Evolutionary conservation across 2,113 vertebrate species (phyloP), one percentile per base, ranked within the genome.

Genomic region (Maccullochella peelii): DNA sequence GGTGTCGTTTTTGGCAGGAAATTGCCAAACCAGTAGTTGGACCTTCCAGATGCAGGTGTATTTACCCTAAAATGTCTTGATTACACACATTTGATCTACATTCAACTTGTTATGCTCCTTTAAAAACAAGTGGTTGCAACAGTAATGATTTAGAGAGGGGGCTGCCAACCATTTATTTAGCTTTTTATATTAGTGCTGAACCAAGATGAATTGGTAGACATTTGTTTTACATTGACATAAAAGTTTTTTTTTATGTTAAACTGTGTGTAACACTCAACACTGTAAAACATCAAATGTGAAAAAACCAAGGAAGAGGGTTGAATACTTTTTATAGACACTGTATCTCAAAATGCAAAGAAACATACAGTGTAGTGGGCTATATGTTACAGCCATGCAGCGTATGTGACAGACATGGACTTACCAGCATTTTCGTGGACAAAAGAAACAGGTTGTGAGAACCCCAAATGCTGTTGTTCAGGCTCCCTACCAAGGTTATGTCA

Each of bases 301-400:
- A 21, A 10, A 58, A 23, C 25, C 0, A 7, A 0, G 18, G 4
- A 16, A 49, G 3, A n/a, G 1, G 20, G 21, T 6, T 8, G 30
- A 66, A 67, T 49, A n/a, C 16, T 25, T 71, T 49, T 72, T 67
- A 73, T 40, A 49, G 68, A 63, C 14, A 25, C 0, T 55, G 21
- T 10, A 36, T 30, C 27, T 59, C 1, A 42, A 40, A 62, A 10
- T 38, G 16, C 10, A 81, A 69, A 67, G n/a, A 77, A 30, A 57
- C 20, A 70, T 40, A 61, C 38, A 50, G 14, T 21, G 9, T 8
- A 33, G 52, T 14, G 0, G 2, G 14, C 2, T 38, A 16, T 49
- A 38, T 54, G 71, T 67, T 38, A 57, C 59, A 59, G 57, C 20
- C 68, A 78, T 76, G 42, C 52, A 80, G 63, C 16, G 14, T 33